Evolutionary conservation across 2,797 vertebrate species (phyloP).

Genomic region (Clarias fuscus): DNA sequence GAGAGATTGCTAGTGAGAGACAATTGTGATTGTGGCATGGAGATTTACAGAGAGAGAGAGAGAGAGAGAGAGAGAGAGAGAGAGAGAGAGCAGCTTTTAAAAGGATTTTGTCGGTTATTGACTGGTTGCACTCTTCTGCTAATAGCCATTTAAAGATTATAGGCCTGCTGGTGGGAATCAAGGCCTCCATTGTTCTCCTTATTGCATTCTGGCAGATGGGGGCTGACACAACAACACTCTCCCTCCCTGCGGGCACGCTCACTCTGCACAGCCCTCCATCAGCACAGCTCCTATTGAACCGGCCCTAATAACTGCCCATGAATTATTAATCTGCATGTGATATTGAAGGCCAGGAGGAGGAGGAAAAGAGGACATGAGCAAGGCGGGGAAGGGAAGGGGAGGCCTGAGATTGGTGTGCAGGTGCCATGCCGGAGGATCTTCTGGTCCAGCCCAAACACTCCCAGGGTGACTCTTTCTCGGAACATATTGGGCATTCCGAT

Average conservation of each 20-base stretch:
- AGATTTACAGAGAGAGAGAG: slow-evolving; percentile 59
- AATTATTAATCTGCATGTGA: slow-evolving; percentile 83
- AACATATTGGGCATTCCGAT: slow-evolving; percentile 82
- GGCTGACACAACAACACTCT: slow-evolving; percentile 86
- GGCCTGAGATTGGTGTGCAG: slow-evolving; percentile 75
- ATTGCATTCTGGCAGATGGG: slow-evolving; percentile 88
- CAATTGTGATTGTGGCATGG: slow-evolving; percentile 51
- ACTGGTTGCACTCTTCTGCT: slow-evolving; percentile 88
- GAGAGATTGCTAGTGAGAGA: slow-evolving; percentile 41
- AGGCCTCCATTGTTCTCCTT: slow-evolving; percentile 87
- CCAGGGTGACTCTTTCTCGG: slow-evolving; percentile 81
- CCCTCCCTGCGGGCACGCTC: slow-evolving; percentile 79
- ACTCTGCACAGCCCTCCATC: slow-evolving; percentile 78
- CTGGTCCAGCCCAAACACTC: slow-evolving; percentile 75
- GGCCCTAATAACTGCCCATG: slow-evolving; percentile 83
- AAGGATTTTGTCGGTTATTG: slow-evolving; percentile 88
- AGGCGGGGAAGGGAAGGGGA: slow-evolving; percentile 63
- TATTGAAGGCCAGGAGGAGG: slow-evolving; percentile 76
- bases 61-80: slow-evolving; percentile 61
- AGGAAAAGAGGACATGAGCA: slow-evolving; percentile 66
- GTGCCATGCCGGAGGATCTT: slow-evolving; percentile 73
- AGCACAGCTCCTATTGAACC: slow-evolving; percentile 86
- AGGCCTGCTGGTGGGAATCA: slow-evolving; percentile 87
- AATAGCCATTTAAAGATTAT: slow-evolving; percentile 91
- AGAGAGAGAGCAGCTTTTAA: slow-evolving; percentile 80